phyloP scores from a whole-genome alignment of 2,888 invertebrate species.

The Brachyptera putata region DNA sequence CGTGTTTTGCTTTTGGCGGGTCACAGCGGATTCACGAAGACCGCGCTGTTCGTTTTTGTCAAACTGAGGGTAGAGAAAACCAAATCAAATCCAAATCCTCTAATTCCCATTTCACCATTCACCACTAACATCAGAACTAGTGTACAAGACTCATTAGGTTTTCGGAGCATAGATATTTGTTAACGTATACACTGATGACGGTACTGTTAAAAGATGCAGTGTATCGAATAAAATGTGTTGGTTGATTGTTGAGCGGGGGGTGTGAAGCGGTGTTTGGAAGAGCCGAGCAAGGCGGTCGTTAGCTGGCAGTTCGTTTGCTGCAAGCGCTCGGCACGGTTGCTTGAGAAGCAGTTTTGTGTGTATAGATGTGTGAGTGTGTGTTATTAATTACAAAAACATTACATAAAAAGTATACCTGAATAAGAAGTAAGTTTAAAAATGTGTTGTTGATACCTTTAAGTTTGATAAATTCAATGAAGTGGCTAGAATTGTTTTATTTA shows the following conservation, averaged over 20 bases:
- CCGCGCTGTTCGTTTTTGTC: not conserved
- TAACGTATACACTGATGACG: no score
- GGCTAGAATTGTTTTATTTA: no score
- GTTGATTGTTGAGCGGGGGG: not conserved
- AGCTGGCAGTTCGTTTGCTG: not conserved
- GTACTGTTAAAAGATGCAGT: not conserved
- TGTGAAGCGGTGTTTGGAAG: not conserved
- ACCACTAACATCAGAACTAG: no score
- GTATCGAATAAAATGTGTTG: not conserved
- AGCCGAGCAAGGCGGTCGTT: not conserved
- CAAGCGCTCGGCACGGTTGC: slow-evolving; percentile 1
- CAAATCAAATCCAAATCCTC: no score
- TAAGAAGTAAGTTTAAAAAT: not conserved
- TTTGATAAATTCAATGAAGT: no score
- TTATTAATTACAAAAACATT: not conserved
- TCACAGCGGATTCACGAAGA: not conserved
- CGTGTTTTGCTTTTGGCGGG: slow-evolving; percentile 2
- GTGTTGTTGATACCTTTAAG: no score
- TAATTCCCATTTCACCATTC: no score
- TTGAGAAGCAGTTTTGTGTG: not conserved
- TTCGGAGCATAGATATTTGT: no score
- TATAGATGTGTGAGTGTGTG: not conserved
- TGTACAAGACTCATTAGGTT: no score
- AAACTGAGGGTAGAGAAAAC: no score
- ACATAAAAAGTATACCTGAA: not conserved